Base-by-base conservation (phyloP, 2,888 invertebrate species). In the Barypeithes pellucidus region DNA sequence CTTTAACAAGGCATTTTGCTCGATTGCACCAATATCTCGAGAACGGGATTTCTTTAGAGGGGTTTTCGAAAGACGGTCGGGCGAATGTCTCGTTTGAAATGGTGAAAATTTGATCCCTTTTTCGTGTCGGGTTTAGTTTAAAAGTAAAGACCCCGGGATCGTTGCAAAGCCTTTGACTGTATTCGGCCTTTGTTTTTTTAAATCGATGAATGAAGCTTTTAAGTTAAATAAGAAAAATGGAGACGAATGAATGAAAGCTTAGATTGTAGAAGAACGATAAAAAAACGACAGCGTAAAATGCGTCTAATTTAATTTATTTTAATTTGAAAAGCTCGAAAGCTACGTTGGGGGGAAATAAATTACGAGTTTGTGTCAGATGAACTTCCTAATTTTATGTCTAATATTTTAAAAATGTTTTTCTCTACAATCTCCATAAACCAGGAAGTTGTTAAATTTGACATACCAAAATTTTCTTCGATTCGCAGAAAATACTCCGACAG, bases 1-100 rank as follows among this genome's bases (percentile, higher is more conserved):
- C 71, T 57, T 59, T 75, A 75, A 75, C 75, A 72, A 75, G 75
- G 68, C 72, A 63, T 71, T 71, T 75, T 59, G 68, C 67, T 71
- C 75, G 71, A 75, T 75, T 75, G 75, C 67, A 41, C 62, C 75
- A 72, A 73, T 68, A 67, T 52, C 63, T 59, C 9, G 50, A 45
- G 52, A 67, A 67, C 59, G 62, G 62, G 62, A 36, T 63, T 73
- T 73, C 47, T 57, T 57, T 57, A 33, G 33, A 57, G 43, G 59
- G 67, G 29, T 33, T 67, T 67, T 47, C 41, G 11, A 67, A 29
- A 33, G 65, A 65, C 47, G 39, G 24, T 29, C 41, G 39, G 41
- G 29, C 14, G 16, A 24, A 22, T 14, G 41, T 45, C 45, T 43
- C 61, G 61, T 61, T 29, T 22, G 45, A 39, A 11, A 29, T 68